Evolutionary conservation across 2,797 vertebrate genomes (phyloP).

Genomic region (Distichodus sexfasciatus): DNA sequence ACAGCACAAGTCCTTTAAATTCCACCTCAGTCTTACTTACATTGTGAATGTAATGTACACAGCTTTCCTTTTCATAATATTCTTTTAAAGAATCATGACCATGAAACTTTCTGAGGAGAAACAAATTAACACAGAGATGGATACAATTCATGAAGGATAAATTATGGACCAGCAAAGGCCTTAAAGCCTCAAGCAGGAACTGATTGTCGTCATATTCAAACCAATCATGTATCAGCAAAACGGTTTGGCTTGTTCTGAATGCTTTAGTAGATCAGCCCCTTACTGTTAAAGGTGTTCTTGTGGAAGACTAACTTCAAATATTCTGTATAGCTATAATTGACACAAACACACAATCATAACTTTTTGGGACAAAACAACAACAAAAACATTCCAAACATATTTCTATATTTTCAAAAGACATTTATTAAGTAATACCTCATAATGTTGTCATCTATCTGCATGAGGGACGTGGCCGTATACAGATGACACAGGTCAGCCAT

Average conservation of each 20-base stretch:
- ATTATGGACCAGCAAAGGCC: not conserved
- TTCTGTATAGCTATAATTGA: conserved; percentile 20
- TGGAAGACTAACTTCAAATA: conserved; percentile 21
- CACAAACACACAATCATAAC: conserved; percentile 12
- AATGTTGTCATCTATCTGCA: conserved; percentile 90
- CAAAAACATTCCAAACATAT: not conserved
- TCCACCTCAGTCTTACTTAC: conserved; percentile 67
- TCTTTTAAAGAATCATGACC: conserved; percentile 86
- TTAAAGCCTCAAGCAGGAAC: not conserved
- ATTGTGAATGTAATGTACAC: conserved; percentile 86
- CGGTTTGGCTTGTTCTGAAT: not conserved
- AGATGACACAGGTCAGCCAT: conserved; percentile 81
- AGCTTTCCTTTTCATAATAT: conserved; percentile 95
- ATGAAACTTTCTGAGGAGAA: conserved; percentile 85
- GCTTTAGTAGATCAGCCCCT: not conserved
- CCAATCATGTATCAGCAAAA: not conserved
- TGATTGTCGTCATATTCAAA: not conserved
- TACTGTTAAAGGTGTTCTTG: conserved; percentile 11
- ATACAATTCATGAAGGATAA: not conserved
- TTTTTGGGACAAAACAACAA: not conserved
- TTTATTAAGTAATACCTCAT: conserved; percentile 79
- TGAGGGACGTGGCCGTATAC: conserved; percentile 87
- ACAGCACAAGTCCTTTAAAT: not conserved
- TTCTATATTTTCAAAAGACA: not conserved
- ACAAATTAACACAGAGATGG: not conserved